These are phyloP conservation scores for Drosophila nigromelanica DNA, from an alignment of 1,140 invertebrate species.

Conservation along the genomic window DNA sequence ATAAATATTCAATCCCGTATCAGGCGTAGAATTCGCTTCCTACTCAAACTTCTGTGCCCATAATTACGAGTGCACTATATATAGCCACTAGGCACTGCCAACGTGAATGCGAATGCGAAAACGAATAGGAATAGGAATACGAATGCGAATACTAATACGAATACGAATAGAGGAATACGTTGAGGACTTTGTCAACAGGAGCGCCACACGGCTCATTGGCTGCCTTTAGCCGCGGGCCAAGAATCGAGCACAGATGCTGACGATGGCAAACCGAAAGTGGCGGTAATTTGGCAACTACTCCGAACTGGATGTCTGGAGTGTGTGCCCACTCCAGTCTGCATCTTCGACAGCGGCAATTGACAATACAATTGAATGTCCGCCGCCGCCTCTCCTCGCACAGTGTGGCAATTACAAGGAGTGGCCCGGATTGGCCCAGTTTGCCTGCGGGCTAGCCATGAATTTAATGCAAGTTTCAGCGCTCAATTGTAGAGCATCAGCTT, in stretches of 20 bases:
- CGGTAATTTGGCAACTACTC: conserved; percentile 68
- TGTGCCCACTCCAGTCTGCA: conserved; percentile 16
- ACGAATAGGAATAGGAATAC: conserved; percentile 9
- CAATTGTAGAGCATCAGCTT: conserved; percentile 43
- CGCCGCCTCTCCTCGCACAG: conserved; percentile 35
- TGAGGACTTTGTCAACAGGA: conserved; percentile 74
- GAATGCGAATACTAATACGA: conserved; percentile 29
- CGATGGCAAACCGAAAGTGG: conserved; percentile 63
- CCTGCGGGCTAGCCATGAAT: conserved; percentile 62
- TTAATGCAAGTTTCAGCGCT: conserved; percentile 58
- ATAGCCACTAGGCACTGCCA: conserved; percentile 33
- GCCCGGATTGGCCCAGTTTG: conserved; percentile 41
- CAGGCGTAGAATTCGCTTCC: conserved; percentile 16
- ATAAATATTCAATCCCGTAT: conserved; percentile 74
- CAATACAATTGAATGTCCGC: conserved; percentile 49
- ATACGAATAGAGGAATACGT: conserved; percentile 45
- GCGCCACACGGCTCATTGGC: conserved; percentile 73
- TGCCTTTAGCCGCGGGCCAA: conserved; percentile 74
- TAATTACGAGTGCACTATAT: conserved; percentile 58
- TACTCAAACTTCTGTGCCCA: conserved; percentile 59
- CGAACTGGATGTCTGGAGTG: conserved; percentile 1
- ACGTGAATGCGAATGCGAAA: neutral
- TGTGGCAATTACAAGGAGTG: conserved; percentile 73
- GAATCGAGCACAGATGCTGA: conserved; percentile 77
- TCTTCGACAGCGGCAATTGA: conserved; percentile 33